Conservation (phyloP, 2,113 vertebrate genomes). For the Pedionomus torquatus region DNA sequence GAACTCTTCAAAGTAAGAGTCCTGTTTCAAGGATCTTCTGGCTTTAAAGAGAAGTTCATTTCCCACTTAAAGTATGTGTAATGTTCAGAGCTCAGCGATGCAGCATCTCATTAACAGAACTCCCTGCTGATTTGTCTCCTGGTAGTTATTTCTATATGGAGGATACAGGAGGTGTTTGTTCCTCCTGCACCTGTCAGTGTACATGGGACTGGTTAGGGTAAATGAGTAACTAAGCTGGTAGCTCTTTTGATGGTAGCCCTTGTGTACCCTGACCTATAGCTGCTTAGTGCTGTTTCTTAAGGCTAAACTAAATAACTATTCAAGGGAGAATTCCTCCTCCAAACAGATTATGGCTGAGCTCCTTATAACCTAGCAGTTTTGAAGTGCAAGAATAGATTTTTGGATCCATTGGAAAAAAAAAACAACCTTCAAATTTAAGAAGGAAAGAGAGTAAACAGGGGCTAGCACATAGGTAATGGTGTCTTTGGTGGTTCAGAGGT, state of each 20-base stretch:
- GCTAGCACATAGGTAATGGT: not conserved
- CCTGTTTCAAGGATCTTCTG: constrained; percentile 4
- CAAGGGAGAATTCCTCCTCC: not conserved
- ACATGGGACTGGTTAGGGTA: not conserved
- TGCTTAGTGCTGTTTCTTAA: not conserved
- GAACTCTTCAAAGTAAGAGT: constrained; percentile 31
- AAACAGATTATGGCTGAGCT: not conserved
- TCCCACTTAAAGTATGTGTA: constrained; percentile 5
- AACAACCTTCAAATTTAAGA: not conserved
- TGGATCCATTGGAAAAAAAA: not conserved
- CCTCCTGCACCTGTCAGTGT: not conserved
- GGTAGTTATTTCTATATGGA: not conserved
- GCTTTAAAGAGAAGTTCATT: constrained; percentile 22
- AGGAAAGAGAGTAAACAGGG: not conserved
- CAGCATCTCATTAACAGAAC: not conserved
- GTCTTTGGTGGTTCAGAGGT: not conserved
- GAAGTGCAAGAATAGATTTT: not conserved
- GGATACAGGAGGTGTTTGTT: not conserved
- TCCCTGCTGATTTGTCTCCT: not conserved
- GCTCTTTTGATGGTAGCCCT: not conserved
- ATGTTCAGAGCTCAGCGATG: not conserved
- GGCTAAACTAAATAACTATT: not conserved
- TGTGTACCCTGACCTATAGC: not conserved
- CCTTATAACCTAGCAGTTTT: not conserved
- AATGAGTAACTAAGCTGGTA: not conserved